These are phyloP conservation scores for Papilio gigon DNA, from an alignment of 2,888 invertebrate species.

Conservation along the genomic window DNA sequence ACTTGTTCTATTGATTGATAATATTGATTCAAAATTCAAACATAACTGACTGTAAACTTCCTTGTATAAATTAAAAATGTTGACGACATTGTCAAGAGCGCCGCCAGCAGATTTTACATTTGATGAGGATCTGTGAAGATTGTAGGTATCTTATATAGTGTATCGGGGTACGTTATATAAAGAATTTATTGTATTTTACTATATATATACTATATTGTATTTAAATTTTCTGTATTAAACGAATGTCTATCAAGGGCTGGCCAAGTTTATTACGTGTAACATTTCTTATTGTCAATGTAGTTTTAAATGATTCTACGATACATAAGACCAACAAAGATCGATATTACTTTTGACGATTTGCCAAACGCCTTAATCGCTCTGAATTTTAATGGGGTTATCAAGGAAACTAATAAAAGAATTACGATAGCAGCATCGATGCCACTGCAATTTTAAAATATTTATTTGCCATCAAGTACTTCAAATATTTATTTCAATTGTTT, in stretches of 20 bases:
- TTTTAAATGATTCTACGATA: background rate
- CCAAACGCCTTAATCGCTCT: constrained; percentile 20
- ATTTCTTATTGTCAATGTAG: background rate
- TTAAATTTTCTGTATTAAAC: too few relatives aligned
- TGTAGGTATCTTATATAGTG: too few relatives aligned
- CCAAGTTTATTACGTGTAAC: background rate
- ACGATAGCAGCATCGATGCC: constrained; percentile 10
- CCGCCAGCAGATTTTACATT: too few relatives aligned
- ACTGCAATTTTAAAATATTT: constrained; percentile 1
- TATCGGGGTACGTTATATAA: too few relatives aligned
- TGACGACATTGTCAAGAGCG: constrained; percentile 10
- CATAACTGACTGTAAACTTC: constrained; percentile 13
- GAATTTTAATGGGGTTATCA: constrained; percentile 33
- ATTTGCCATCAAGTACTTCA: background rate
- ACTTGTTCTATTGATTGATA: constrained; percentile 17
- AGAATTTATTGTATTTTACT: too few relatives aligned
- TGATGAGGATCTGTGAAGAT: too few relatives aligned
- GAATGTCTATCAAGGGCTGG: too few relatives aligned
- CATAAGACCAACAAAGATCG: constrained; percentile 10
- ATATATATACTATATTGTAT: too few relatives aligned
- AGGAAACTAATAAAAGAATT: constrained; percentile 31
- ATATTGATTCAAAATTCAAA: constrained; percentile 12
- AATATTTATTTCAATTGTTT: background rate
- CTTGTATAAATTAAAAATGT: constrained; percentile 9
- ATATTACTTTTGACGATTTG: constrained; percentile 31